Conservation (phyloP, 2,113 vertebrate genomes). For the Camelus bactrianus region DNA sequence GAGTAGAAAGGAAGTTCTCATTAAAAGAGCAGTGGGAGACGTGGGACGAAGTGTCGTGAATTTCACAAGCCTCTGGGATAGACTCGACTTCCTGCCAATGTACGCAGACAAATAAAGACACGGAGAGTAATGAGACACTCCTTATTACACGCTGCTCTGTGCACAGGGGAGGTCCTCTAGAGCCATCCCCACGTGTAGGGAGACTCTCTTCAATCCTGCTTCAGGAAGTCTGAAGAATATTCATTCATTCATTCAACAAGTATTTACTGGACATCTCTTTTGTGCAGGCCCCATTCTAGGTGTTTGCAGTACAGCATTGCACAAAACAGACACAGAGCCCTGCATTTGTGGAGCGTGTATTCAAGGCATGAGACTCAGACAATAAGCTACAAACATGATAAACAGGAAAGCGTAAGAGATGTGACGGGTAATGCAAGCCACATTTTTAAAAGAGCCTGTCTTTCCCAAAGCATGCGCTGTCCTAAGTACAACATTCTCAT, state of each 20-base stretch:
- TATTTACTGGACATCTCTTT: neutral
- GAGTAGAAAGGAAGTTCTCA: neutral
- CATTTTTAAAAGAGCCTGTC: neutral
- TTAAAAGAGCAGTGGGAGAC: neutral
- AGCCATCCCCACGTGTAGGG: neutral
- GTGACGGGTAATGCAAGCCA: neutral
- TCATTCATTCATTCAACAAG: neutral
- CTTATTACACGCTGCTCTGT: neutral
- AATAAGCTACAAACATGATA: neutral
- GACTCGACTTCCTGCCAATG: neutral
- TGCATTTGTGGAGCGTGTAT: no score
- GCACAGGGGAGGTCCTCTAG: neutral
- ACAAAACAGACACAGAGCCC: neutral
- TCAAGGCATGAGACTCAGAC: neutral
- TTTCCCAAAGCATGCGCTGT: no score
- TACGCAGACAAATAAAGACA: neutral
- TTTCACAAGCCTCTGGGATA: neutral
- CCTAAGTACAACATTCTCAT: rapidly evolving
- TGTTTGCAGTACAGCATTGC: neutral
- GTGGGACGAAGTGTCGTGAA: neutral
- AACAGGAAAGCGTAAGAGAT: neutral
- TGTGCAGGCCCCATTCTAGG: neutral
- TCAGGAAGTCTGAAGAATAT: neutral
- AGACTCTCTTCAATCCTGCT: neutral
- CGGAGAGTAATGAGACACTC: neutral